Evolutionary conservation across 2,113 vertebrate genomes (phyloP).

Genomic region (Thinocorus orbignyianus): DNA sequence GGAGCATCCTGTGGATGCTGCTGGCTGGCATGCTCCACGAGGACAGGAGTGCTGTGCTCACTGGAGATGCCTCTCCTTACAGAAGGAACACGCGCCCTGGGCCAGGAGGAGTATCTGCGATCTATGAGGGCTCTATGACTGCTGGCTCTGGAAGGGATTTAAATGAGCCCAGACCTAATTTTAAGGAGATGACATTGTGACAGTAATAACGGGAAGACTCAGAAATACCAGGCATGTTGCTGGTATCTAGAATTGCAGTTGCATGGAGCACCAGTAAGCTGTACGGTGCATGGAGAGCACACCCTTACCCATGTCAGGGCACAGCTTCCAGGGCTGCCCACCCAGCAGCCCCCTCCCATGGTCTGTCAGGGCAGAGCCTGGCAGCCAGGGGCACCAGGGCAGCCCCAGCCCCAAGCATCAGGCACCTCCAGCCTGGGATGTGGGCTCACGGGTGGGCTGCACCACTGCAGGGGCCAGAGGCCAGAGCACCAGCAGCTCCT

Average conservation of each 20-base stretch:
- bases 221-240: not conserved
- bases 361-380: not conserved
- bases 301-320: not conserved
- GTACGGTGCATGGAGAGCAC: not conserved
- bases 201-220: not conserved
- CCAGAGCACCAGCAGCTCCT: not conserved
- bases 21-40: not conserved
- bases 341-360: too few relatives aligned
- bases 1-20: not conserved
- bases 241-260: not conserved
- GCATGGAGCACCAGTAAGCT: not conserved
- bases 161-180: not conserved
- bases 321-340: rapidly evolving
- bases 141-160: not conserved
- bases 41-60: not conserved
- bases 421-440: rapidly evolving
- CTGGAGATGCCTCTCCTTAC: not conserved
- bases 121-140: not conserved
- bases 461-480: not conserved
- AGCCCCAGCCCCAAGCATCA: rapidly evolving
- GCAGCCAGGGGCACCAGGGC: not conserved
- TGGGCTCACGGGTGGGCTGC: not conserved
- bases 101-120: not conserved
- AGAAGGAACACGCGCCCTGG: not conserved
- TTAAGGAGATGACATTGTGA: not conserved